Base-by-base conservation (phyloP, 1,140 invertebrate genomes). In the Caenorhabditis tropicalis region DNA sequence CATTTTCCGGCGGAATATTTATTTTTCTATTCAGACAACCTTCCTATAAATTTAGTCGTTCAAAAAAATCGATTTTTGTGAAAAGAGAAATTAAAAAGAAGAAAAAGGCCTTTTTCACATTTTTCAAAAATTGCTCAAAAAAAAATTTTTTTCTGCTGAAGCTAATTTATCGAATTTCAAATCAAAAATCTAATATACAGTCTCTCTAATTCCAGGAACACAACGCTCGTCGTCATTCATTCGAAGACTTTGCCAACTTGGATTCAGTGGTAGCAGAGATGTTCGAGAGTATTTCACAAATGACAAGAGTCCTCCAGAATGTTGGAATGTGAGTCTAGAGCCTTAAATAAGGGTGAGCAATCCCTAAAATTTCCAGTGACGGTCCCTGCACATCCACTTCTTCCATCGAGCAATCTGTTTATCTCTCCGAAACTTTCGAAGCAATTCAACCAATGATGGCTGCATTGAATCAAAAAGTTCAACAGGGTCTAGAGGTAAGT, bases 161-260 rank as follows among this genome's bases (percentile, higher is more conserved):
- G n/a, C n/a, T n/a, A n/a, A n/a, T n/a, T n/a, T n/a, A n/a, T n/a
- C n/a, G n/a, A n/a, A n/a, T n/a, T n/a, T n/a, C n/a, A n/a, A n/a
- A n/a, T n/a, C n/a, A n/a, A n/a, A n/a, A n/a, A n/a, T n/a, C n/a
- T n/a, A n/a, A n/a, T n/a, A n/a, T n/a, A n/a, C n/a, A n/a, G n/a
- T n/a, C 12, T 43, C 39, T 12, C 39, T 6, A 43, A 6, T 43
- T 43, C 12, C 39, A 43, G 39, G 39, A 43, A 6, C 39, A 43
- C 39, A 43, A 43, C 39, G 39, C 12, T 12, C 53, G 53, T 58
- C 53, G 53, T 27, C 53, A 58, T 9, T 58, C 53, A 1, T 58
- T 58, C n/a, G 53, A 58, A 24, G 65, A 74, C 27, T 74, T 74
- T 10, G 65, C 65, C 5, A 74, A 74, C 27, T 74, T 74, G 36